A percentile compares a stretch with the other conserved stretches of the same genome.
These are phyloP conservation scores for Gibbula magus DNA, from an alignment of 2,888 invertebrate species.

Conservation along the genomic window DNA sequence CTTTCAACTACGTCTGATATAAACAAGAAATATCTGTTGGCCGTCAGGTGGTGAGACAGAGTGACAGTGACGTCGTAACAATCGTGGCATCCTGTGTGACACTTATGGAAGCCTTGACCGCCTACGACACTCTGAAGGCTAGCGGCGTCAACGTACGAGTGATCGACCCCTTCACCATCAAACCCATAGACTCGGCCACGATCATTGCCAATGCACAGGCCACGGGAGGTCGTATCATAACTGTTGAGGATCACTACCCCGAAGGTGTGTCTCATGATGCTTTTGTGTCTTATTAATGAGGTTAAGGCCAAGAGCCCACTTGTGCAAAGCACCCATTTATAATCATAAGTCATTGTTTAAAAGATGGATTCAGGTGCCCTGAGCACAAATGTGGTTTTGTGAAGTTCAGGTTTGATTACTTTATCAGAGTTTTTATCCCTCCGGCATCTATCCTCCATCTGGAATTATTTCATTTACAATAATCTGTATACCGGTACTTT, in stretches of 20 bases:
- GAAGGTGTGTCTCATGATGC: conserved; percentile 79
- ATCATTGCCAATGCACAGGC: conserved; percentile 86
- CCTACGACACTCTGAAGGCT: conserved; percentile 85
- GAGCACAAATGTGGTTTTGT: too few species aligned
- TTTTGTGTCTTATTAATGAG: too few species aligned
- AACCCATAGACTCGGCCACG: conserved; percentile 90
- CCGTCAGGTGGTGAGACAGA: conserved; percentile 83
- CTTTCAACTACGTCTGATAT: too few species aligned
- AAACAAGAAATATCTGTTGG: too few species aligned
- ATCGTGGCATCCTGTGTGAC: conserved; percentile 96
- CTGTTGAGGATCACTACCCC: conserved; percentile 98
- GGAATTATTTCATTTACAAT: too few species aligned
- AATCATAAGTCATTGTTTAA: neutral
- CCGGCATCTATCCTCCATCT: too few species aligned
- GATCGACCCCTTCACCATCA: conserved; percentile 96
- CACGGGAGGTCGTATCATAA: conserved; percentile 88
- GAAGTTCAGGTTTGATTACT: too few species aligned
- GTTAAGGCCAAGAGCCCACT: neutral
- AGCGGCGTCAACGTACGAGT: conserved; percentile 84
- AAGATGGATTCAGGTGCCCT: too few species aligned
- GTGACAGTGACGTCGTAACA: conserved; percentile 86
- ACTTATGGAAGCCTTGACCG: conserved; percentile 90
- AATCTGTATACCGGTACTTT: too few species aligned
- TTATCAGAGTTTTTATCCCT: too few species aligned
- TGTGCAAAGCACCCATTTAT: neutral